Base-by-base conservation (phyloP, 2,797 vertebrate species). In the Neosalanx taihuensis region DNA sequence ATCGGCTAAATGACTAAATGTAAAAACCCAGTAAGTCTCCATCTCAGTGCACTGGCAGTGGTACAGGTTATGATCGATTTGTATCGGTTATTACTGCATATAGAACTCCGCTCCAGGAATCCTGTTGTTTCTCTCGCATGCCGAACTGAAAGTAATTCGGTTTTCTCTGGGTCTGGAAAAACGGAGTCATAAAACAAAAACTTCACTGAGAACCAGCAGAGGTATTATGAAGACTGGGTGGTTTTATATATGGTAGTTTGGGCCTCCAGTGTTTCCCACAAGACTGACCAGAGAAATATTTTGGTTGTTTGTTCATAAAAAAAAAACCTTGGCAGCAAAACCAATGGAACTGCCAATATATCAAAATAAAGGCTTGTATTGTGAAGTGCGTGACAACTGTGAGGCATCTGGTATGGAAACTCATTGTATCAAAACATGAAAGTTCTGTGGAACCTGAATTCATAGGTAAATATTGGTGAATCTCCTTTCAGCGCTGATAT, bases 101-200 rank as follows among this genome's bases (percentile, higher is more conserved):
- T 56, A 20, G 29, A 66, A 35, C 30, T 15, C 23, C 59, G 67
- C 64, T 79, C 79, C 73, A n/a, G 66, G 61, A 46, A 31, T 72
- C 17, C 67, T 77, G 74, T 64, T 73, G 77, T 20, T 82, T 46
- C 76, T 79, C 73, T 74, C 67, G 72, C 76, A 76, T 30, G 71
- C 70, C 70, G 67, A 68, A 67, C 74, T 69, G 29, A 75, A 76
- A 81, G 7, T 10, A 53, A 4, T 51, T 67, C 64, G 15, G 23
- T 26, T 53, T 67, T 26, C 46, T 29, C 46, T 53, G 15, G 46
- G 65, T 46, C 49, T 53, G 26, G 33, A 82, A 81, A 66, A 63
- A 62, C 76, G 71, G 64, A 41, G 57, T 37, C 46, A 79, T 75
- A 72, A 37, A 85, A 80, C 31, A 72, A 37, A 23, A 64, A 30